phyloP scores from a whole-genome alignment of 2,888 invertebrate species.

The Dicyrtoma fusca region DNA sequence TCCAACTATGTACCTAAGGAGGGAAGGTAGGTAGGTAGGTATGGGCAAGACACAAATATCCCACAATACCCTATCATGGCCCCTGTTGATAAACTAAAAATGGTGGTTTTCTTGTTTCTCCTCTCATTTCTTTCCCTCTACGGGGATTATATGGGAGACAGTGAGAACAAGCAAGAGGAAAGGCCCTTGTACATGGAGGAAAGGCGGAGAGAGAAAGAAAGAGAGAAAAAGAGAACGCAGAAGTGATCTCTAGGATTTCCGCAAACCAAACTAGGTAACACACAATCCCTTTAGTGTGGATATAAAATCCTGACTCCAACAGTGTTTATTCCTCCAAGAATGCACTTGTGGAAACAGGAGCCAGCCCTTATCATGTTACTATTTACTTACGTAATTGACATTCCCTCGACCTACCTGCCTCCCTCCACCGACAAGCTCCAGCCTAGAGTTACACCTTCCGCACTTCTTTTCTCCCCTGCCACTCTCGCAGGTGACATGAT shows the following conservation, averaged over 20 bases:
- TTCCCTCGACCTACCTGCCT: no score
- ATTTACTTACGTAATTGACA: no score
- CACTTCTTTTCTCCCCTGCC: no score
- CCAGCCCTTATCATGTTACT: no score
- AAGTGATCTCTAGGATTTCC: slow-evolving; percentile 9
- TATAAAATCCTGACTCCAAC: neutral
- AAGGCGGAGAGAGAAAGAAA: neutral
- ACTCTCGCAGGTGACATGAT: no score
- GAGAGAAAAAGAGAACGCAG: neutral
- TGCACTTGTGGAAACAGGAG: no score
- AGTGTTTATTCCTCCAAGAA: neutral
- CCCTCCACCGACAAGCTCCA: no score
- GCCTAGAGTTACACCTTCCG: no score
- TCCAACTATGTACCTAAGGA: neutral
- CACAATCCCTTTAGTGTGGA: neutral
- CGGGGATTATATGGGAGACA: neutral
- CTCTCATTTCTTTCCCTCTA: neutral
- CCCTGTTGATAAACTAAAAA: neutral
- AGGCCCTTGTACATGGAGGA: neutral
- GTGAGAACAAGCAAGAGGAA: neutral
- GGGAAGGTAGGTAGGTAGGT: no score
- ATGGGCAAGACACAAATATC: neutral
- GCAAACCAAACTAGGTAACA: neutral
- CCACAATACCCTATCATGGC: neutral
- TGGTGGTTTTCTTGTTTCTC: neutral